Percentiles rank a stretch among this genome's conserved stretches.
These are phyloP conservation scores for Lasiurus borealis DNA, from an alignment of 2,113 vertebrate genomes.

Conservation along the genomic window DNA sequence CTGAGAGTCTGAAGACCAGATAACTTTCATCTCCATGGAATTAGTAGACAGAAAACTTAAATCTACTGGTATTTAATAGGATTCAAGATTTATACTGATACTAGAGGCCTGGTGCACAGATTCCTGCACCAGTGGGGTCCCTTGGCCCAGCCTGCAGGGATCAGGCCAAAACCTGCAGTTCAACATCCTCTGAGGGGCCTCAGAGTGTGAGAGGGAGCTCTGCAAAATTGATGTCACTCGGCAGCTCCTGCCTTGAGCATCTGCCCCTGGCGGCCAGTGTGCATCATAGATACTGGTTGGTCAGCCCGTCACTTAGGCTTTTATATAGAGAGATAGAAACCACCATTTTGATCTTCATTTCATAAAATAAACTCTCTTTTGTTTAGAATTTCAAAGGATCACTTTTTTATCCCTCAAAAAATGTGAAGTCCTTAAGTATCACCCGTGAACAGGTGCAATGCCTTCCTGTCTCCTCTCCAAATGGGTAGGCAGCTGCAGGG, in stretches of 20 bases:
- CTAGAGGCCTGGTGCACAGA: no score
- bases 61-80: not conserved
- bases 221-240: no score
- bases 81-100: not conserved
- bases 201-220: no score
- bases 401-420: not conserved
- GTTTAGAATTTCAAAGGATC: slow-evolving; percentile 10
- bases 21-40: not conserved
- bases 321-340: not conserved
- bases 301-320: no score
- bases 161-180: no score
- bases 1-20: not conserved
- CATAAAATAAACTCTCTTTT: slow-evolving; percentile 8
- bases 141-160: no score
- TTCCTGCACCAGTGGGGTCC: no score
- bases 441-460: not conserved
- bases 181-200: no score
- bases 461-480: not conserved
- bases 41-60: not conserved
- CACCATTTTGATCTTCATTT: not conserved
- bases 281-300: no score
- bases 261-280: no score
- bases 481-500: not conserved
- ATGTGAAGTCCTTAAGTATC: slow-evolving; percentile 29
- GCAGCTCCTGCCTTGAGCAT: no score